Conservation (phyloP, 1,140 invertebrate species). For the Aphidius gifuensis region DNA sequence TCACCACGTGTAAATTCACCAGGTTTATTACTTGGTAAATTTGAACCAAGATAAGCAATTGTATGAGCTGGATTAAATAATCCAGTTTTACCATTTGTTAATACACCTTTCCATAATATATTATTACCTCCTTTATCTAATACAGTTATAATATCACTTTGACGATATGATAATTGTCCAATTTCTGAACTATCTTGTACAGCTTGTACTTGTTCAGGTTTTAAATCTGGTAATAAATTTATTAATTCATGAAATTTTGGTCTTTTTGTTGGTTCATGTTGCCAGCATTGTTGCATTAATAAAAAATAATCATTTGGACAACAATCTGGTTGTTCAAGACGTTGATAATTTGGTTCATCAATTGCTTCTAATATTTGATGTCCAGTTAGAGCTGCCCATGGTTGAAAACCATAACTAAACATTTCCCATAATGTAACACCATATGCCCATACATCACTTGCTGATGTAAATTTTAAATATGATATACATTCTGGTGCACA, state of each 20-base stretch:
- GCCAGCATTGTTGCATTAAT: conserved; percentile 94
- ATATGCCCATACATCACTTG: conserved; percentile 97
- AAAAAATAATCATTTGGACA: conserved; percentile 92
- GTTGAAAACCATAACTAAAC: conserved; percentile 97
- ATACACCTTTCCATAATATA: conserved; percentile 78
- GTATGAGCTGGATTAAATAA: conserved; percentile 87
- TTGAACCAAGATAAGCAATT: conserved; percentile 81
- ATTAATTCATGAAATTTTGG: conserved; percentile 89
- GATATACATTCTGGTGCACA: conserved; percentile 98
- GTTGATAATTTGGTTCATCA: conserved; percentile 85
- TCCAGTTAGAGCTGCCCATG: conserved; percentile 93
- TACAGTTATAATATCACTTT: conserved; percentile 90
- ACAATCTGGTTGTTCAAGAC: conserved; percentile 88
- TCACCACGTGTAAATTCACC: conserved; percentile 60
- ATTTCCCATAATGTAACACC: conserved; percentile 99
- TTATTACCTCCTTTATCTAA: conserved; percentile 75
- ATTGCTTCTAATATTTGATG: conserved; percentile 95
- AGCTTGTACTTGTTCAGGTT: conserved; percentile 87
- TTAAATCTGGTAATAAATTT: conserved; percentile 75
- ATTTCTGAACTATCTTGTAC: conserved; percentile 59
- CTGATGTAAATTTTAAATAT: conserved; percentile 91
- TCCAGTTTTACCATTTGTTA: conserved; percentile 81
- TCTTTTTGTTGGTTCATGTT: conserved; percentile 82
- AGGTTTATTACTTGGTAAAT: conserved; percentile 67
- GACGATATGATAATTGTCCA: conserved; percentile 78